Base-by-base conservation (phyloP, 2,888 invertebrate genomes). In the Vannuccia rotundouncinata region DNA sequence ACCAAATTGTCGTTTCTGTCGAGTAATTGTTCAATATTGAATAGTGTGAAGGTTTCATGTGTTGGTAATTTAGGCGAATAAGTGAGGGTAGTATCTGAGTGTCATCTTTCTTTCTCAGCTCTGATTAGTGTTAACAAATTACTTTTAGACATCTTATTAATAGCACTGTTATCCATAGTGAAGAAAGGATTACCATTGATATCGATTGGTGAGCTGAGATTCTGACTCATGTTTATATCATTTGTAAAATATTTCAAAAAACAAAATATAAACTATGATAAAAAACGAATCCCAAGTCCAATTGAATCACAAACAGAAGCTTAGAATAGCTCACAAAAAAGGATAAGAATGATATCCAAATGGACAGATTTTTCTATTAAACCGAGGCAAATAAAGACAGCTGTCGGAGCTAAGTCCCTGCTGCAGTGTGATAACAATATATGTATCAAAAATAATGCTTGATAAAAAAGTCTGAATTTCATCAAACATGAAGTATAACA, bases 21-120 rank as follows among this genome's bases (percentile, higher is more conserved):
- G 22, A 22, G 25, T 66, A 66, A 66, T 66, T 66, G 66, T 66
- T 66, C 66, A 66, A 66, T 66, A 66, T 66, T 27, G 25, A 66
- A 66, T 66, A 66, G 25, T 22, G 10, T 66, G 66, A 66, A 66
- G 66, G 5, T 66, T 22, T 66, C 22, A 66, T 66, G 66, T 66
- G 66, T 66, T 66, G 66, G 66, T 66, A 66, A 66, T 66, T 22
- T 66, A 66, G 66, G 66, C 66, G 66, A 66, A 27, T 66, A 66
- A 17, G 45, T 45, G 45, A 66, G 66, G 66, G 66, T 66, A 13
- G 22, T 22, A 22, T 66, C 66, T 66, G 66, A 66, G 66, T 66
- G 66, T 5, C 22, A 27, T 22, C 22, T 66, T 66, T 66, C 17
- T 66, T 66, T 66, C 25, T 66, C 66, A 66, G 66, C 66, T 66